Evolutionary conservation across 1,140 invertebrate genomes (phyloP), one percentile per base, ranked within the genome.

Genomic region (Drosophila bifasciata): DNA sequence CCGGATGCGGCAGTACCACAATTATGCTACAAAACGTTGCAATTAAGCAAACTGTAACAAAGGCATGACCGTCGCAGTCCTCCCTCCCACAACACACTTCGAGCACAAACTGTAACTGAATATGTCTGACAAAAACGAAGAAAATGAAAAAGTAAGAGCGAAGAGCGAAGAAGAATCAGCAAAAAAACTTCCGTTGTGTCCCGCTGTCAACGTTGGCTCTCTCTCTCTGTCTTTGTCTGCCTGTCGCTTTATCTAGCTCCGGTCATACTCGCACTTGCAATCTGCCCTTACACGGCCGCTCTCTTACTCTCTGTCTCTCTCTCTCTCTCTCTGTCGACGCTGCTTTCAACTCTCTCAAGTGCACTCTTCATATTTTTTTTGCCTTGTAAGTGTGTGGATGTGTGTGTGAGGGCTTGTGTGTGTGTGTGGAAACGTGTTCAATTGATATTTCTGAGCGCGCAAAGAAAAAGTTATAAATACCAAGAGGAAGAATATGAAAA

Each of bases 361-460:
- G 72, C 71, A 75, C 72, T 68, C 66, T 40, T 80, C 67, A 80
- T 80, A 80, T 73, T 81, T 48, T 81, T 48, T 63, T 40, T 36
- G 9, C 45, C 32, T 36, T 36, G 32, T 13, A 36, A 36, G 32
- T 3, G 9, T 15, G 16, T 48, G 46, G 45, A 40, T 32, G 13
- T 74, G 61, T 76, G 51, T 58, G 63, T 89, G 83, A 78, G 11
- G 9, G 15, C 45, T 41, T 53, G 44, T 44, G 21, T 75, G 61
- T 76, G 56, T 61, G 63, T 89, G 84, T 79, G 66, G 58, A 81
- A 90, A 90, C 86, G 86, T 90, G 86, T 90, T 90, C 86, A 90
- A 90, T 90, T 90, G 86, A 83, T 90, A 83, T 90, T 90, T 90
- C 62, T 79, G 76, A 88, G 78, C 83, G 81, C 83, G 81, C 83